Percentiles rank a stretch among this genome's conserved stretches.
phyloP scores from a whole-genome alignment of 2,797 vertebrate genomes.

The Oceanodroma leucorhoa region DNA sequence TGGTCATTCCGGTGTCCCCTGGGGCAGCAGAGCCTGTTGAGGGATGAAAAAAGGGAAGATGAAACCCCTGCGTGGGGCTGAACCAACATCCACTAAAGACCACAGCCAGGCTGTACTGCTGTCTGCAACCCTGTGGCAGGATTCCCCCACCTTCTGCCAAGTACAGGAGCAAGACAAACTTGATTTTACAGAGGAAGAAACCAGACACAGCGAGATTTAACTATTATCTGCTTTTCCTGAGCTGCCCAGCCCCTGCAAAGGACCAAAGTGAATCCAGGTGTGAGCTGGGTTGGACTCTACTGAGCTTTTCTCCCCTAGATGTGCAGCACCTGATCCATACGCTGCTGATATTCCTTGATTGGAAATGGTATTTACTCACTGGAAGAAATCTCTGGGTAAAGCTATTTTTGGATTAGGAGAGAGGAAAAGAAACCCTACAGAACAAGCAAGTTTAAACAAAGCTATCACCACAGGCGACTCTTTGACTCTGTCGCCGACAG shows the following conservation, averaged over 20 bases:
- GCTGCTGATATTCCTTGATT: not conserved
- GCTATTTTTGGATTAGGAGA: not conserved
- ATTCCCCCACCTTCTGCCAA: not conserved
- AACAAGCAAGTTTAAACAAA: not conserved
- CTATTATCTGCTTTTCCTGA: not conserved
- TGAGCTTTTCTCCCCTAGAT: not conserved
- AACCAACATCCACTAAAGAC: not conserved
- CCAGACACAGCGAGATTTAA: not conserved
- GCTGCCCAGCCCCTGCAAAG: not conserved
- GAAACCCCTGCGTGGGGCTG: not conserved
- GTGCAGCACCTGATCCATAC: not conserved
- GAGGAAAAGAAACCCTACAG: not conserved
- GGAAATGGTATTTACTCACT: not conserved
- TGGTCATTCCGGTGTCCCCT: not conserved
- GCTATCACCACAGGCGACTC: not conserved
- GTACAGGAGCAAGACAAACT: not conserved
- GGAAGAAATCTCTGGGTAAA: not conserved
- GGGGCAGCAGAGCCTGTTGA: not conserved
- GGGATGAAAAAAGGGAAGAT: not conserved
- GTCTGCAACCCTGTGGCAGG: not conserved
- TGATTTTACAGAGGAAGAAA: not conserved
- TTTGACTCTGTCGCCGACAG: not conserved
- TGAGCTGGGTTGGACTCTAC: not conserved
- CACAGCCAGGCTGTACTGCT: not conserved
- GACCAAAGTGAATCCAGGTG: not conserved